A percentile compares a stretch with the other conserved stretches of the same genome.
phyloP scores from a whole-genome alignment of 2,113 vertebrate species.

The Sprattus sprattus region DNA sequence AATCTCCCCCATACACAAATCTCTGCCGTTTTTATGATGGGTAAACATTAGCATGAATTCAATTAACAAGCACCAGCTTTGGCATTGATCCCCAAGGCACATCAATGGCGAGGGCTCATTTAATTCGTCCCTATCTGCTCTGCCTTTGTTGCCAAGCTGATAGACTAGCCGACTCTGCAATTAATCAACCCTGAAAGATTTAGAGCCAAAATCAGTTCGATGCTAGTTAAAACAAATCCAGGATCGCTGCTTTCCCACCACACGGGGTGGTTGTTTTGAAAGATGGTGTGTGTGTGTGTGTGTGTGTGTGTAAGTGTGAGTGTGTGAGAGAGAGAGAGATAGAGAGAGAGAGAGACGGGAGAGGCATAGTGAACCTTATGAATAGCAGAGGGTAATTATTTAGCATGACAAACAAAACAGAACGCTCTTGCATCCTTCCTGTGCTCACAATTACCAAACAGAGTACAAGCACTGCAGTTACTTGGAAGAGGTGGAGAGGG shows the following conservation, averaged over 20 bases:
- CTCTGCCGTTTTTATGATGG: conserved; percentile 60
- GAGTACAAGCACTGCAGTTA: neutral
- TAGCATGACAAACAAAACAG: conserved; percentile 28
- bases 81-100: conserved; percentile 68
- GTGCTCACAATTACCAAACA: conserved; percentile 32
- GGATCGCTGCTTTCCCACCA: neutral
- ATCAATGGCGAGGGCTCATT: conserved; percentile 66
- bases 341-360: neutral
- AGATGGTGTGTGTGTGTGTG: neutral
- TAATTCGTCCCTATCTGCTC: conserved; percentile 70
- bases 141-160: conserved; percentile 63
- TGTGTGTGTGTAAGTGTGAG: neutral
- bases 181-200: conserved; percentile 69
- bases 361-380: neutral
- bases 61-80: conserved; percentile 67
- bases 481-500: conserved; percentile 9
- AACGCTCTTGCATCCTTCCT: conserved; percentile 18
- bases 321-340: neutral
- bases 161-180: conserved; percentile 59
- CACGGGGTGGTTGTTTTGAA: neutral
- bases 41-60: conserved; percentile 72
- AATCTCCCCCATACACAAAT: conserved; percentile 26
- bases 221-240: conserved; percentile 44
- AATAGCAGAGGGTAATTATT: conserved; percentile 25
- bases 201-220: conserved; percentile 57